Evolutionary conservation across 1,140 invertebrate genomes (phyloP), one percentile per base, ranked within the genome.

Genomic region (Drosophila persimilis): DNA sequence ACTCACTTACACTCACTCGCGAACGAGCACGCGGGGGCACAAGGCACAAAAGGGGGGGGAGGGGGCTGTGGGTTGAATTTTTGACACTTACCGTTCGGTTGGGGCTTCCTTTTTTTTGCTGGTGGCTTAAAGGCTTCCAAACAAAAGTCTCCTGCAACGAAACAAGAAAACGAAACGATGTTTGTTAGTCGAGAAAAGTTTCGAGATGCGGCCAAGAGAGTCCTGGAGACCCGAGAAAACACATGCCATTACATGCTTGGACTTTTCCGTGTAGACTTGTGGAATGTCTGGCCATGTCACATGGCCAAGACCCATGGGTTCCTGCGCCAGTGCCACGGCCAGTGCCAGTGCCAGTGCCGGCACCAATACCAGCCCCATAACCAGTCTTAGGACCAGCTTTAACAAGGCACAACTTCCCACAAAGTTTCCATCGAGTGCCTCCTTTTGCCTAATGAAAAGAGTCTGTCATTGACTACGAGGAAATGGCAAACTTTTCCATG

Each of bases 401-500:
- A 66, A 45, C 66, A 70, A 55, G 48, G 58, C 47, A 77, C 63
- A 84, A 88, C 78, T 88, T 88, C 80, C 43, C 66, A 57, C 85
- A 69, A 78, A 86, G 48, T 64, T 73, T 70, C 60, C 65, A 51
- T 70, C 63, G 61, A 84, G 65, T 46, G 80, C 64, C 70, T 83
- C 64, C 70, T 83, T 63, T 61, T 78, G 70, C 81, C 81, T 86
- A 86, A 86, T 86, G 83, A 86, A 86, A 86, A 86, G 81, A 81
- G 77, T 85, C 81, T 86, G 74, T 76, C 59, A 76, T 75, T 86
- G 81, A 85, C 81, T 85, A 46, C 35, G 73, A 61, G 54, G 72
- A 74, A 75, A 77, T 60, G 66, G 57, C 77, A 79, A 86, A 86
- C 52, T 86, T 86, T 86, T 85, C 48, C 80, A 79, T 76, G 56